Conservation (phyloP, 2,113 vertebrate species). For the Serinus canaria region DNA sequence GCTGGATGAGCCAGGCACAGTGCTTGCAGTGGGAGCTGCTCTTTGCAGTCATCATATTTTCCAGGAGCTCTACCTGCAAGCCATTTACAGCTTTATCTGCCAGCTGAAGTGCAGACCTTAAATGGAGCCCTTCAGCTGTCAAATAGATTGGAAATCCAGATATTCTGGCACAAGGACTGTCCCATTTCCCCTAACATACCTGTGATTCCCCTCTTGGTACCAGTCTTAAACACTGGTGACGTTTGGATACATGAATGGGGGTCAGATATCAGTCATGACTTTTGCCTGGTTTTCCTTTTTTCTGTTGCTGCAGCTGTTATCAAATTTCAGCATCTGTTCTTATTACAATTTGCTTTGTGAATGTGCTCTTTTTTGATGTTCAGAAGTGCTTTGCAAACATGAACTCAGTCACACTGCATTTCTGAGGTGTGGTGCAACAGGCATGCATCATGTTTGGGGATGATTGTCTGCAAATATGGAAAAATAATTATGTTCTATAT, state of each 20-base stretch:
- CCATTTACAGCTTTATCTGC: slow-evolving; percentile 8
- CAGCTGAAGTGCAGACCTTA: neutral
- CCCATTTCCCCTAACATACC: neutral
- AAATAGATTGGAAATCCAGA: neutral
- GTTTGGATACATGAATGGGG: neutral
- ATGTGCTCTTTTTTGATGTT: neutral
- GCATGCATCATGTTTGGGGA: neutral
- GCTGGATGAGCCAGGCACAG: neutral
- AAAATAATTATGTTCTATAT: neutral
- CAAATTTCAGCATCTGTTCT: neutral
- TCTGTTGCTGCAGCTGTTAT: neutral
- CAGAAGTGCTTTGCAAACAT: neutral
- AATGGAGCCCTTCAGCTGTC: neutral
- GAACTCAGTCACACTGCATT: neutral
- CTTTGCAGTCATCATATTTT: neutral
- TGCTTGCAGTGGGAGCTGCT: neutral
- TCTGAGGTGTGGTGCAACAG: neutral
- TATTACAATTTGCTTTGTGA: neutral
- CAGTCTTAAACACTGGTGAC: neutral
- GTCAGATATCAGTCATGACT: neutral
- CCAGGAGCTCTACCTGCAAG: slow-evolving; percentile 14
- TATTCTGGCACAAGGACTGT: neutral
- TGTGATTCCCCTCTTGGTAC: neutral
- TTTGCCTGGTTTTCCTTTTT: neutral
- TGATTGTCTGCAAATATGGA: neutral